Conservation (phyloP, 2,888 invertebrate species). For the Ichneumoninae sp. region DNA sequence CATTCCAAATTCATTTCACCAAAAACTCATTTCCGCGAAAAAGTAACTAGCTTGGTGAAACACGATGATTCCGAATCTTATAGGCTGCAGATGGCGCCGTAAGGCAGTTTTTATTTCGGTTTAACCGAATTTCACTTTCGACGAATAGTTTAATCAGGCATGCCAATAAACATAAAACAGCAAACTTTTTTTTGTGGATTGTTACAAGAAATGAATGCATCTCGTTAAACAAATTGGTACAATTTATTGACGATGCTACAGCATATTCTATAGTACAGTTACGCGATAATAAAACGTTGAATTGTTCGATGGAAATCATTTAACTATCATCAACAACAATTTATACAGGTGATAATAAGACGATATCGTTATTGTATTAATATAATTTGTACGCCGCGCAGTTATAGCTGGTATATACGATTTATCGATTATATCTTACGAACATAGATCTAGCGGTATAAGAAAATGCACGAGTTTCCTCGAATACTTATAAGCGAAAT, state of each 20-base stretch:
- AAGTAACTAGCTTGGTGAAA: neutral
- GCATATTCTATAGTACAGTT: constrained; percentile 1
- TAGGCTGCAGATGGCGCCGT: too few relatives aligned
- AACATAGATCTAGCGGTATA: neutral
- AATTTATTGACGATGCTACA: constrained; percentile 29
- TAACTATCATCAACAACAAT: neutral
- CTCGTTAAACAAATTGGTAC: neutral
- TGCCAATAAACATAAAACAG: too few relatives aligned
- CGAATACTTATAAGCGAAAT: neutral
- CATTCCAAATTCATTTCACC: neutral
- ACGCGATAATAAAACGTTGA: constrained; percentile 13
- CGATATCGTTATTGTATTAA: constrained; percentile 6
- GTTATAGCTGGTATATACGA: neutral
- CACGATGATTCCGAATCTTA: neutral
- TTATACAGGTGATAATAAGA: neutral
- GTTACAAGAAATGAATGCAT: neutral
- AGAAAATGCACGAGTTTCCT: neutral
- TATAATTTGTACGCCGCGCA: constrained; percentile 23
- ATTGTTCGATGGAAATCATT: neutral
- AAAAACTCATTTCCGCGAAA: neutral
- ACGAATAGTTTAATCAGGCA: too few relatives aligned
- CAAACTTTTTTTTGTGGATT: too few relatives aligned
- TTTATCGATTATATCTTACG: neutral
- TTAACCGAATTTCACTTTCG: too few relatives aligned
- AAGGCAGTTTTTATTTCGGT: too few relatives aligned